These are phyloP conservation scores for Halcyon malimbica DNA, from an alignment of 2,113 vertebrate genomes.

Conservation along the genomic window DNA sequence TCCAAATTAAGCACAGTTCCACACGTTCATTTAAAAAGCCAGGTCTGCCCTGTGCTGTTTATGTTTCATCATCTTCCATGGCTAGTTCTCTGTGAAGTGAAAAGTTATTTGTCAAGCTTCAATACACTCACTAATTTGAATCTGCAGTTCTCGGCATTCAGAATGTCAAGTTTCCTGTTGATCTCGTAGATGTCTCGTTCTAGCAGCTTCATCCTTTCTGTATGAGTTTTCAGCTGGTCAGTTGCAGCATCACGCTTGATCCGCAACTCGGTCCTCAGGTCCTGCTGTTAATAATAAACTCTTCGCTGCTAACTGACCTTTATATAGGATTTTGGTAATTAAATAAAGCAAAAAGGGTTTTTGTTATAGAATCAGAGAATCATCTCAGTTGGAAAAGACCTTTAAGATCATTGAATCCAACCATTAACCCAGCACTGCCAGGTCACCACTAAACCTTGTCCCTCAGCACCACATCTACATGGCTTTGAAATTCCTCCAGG, in stretches of 20 bases:
- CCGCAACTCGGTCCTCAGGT: conserved; percentile 6
- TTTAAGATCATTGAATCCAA: neutral
- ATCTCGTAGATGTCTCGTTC: conserved; percentile 70
- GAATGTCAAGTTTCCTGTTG: conserved; percentile 49
- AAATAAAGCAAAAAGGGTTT: neutral
- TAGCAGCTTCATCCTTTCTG: conserved; percentile 52
- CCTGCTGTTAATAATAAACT: conserved; percentile 30
- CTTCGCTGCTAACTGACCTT: neutral
- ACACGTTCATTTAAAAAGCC: neutral
- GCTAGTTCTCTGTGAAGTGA: neutral
- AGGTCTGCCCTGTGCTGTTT: neutral
- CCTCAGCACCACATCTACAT: neutral
- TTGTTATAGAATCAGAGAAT: neutral
- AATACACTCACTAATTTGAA: conserved; percentile 70
- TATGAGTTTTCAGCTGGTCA: neutral
- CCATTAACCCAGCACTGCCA: neutral
- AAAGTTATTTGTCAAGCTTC: neutral
- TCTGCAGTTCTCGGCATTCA: conserved; percentile 68
- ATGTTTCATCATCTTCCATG: neutral
- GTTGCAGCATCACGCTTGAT: neutral
- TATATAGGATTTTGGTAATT: neutral
- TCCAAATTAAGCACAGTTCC: neutral
- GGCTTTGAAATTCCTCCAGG: neutral
- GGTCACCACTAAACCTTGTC: neutral
- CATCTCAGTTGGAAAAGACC: neutral